Evolutionary conservation across 2,797 vertebrate species (phyloP).

Genomic region (Ctenochaetus hawaiiensis): DNA sequence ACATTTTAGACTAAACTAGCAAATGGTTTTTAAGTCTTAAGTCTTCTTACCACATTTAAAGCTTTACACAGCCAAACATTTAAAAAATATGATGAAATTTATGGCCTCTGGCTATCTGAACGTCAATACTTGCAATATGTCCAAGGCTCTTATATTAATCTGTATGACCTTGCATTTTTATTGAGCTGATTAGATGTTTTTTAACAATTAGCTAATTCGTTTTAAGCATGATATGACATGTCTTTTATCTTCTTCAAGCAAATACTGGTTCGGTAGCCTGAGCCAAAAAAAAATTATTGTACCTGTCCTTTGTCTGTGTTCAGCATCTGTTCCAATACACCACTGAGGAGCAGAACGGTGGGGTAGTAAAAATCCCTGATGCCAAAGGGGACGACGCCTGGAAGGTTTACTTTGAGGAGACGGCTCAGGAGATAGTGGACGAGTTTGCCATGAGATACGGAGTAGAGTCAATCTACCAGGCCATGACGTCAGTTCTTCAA

Average conservation of each 20-base stretch:
- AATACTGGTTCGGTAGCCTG: too few relatives aligned
- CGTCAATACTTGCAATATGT: background rate
- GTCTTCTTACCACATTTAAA: too few relatives aligned
- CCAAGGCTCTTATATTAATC: background rate
- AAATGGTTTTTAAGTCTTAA: too few relatives aligned
- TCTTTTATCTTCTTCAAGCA: background rate
- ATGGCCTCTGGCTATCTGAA: too few relatives aligned
- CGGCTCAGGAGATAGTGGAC: conserved; percentile 97
- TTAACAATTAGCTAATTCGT: background rate
- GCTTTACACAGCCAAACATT: too few relatives aligned
- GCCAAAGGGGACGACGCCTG: conserved; percentile 98
- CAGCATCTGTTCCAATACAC: conserved; percentile 98
- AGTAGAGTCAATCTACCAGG: conserved; percentile 99
- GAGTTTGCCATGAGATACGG: conserved; percentile 99
- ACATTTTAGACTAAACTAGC: too few relatives aligned
- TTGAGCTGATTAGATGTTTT: background rate
- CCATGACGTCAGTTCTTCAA: conserved; percentile 92
- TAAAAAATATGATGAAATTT: too few relatives aligned
- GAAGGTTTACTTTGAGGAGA: conserved; percentile 99
- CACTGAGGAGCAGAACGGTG: conserved; percentile 96
- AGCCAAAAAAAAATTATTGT: too few relatives aligned
- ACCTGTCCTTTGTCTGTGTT: background rate
- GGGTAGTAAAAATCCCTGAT: conserved; percentile 96
- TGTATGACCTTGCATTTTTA: background rate
- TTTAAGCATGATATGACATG: background rate